phyloP scores from a whole-genome alignment of 2,113 vertebrate species.

The Planiliza haematocheilus region DNA sequence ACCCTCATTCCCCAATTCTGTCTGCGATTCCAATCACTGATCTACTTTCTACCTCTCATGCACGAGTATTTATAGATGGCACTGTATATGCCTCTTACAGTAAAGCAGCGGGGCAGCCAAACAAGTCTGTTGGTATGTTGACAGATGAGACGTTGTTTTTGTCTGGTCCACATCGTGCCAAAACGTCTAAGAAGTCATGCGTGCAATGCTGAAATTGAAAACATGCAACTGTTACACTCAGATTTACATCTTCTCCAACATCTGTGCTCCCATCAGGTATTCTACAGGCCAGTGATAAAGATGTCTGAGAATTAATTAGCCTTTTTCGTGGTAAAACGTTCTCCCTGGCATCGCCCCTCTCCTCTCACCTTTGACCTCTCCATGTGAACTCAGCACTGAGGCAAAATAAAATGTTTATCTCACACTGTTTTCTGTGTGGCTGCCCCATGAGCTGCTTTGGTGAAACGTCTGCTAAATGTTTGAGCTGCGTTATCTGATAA shows the following conservation, averaged over 20 bases:
- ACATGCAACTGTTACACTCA: slow-evolving; percentile 51
- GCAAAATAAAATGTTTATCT: slow-evolving; percentile 1
- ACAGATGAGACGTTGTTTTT: slow-evolving; percentile 68
- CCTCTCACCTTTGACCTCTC: slow-evolving; percentile 47
- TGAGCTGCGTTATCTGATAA: slow-evolving; percentile 66
- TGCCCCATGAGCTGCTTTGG: slow-evolving; percentile 1
- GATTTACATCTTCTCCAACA: slow-evolving; percentile 54
- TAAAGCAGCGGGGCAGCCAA: slow-evolving; percentile 8
- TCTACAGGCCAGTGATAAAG: slow-evolving; percentile 7
- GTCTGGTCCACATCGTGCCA: slow-evolving; percentile 63
- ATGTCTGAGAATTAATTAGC: slow-evolving; percentile 9
- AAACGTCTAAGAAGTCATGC: slow-evolving; percentile 62
- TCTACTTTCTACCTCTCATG: background rate
- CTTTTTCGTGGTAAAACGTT: slow-evolving; percentile 12
- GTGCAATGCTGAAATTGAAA: slow-evolving; percentile 50
- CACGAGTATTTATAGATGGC: slow-evolving; percentile 3
- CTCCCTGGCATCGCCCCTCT: background rate
- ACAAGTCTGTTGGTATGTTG: slow-evolving; percentile 46
- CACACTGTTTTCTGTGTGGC: background rate
- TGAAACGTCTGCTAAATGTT: slow-evolving; percentile 39
- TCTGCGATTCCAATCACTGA: background rate
- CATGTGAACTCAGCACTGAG: background rate
- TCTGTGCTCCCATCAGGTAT: slow-evolving; percentile 35
- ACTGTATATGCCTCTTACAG: background rate
- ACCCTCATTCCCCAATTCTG: background rate